Evolutionary conservation across 1,140 invertebrate species (phyloP), one percentile per base, ranked within the genome.

Genomic region (Meloidogyne floridensis): DNA sequence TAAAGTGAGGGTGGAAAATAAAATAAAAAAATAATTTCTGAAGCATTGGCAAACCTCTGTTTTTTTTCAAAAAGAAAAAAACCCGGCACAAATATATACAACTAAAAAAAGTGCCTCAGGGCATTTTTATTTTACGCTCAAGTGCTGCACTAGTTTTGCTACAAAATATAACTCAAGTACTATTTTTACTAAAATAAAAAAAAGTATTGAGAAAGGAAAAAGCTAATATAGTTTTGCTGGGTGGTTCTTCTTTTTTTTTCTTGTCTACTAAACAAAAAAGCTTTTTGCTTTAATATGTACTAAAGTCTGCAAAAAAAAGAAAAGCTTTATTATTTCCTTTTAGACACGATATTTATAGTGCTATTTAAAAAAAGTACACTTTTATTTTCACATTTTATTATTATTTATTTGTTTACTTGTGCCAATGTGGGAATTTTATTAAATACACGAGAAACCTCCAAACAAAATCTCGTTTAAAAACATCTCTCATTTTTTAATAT

Each of bases 331-430:
- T 32, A n/a, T 8, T 11, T 18, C 53, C 59, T n/a, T n/a, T 32
- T 32, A 32, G 32, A 32, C 15, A 65, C 13, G 15, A 65, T 65
- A 59, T 59, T 5, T 59, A 65, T 65, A 65, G 10, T 65, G 59
- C 59, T 65, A 65, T 65, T 65, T 65, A 65, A 65, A 11, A 65
- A 65, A 65, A n/a, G 59, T 15, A 15, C 13, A 32, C 32, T 32
- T 32, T 32, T 32, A 32, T 59, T 59, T 15, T 15, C 56, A 59
- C 4, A 54, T 54, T 54, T 59, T 59, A 15, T 59, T n/a, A 65
- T 18, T 65, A n/a, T 65, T 65, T 47, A 47, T n/a, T 65, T 65
- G n/a, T 65, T 65, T 65, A 65, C 59, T 65, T n/a, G n/a, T 65
- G 59, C 15, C 59, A 32, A 32, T 15, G 13, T 59, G 56, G 13